phyloP scores from a whole-genome alignment of 2,113 vertebrate genomes.

The Atherinomorus stipes region DNA sequence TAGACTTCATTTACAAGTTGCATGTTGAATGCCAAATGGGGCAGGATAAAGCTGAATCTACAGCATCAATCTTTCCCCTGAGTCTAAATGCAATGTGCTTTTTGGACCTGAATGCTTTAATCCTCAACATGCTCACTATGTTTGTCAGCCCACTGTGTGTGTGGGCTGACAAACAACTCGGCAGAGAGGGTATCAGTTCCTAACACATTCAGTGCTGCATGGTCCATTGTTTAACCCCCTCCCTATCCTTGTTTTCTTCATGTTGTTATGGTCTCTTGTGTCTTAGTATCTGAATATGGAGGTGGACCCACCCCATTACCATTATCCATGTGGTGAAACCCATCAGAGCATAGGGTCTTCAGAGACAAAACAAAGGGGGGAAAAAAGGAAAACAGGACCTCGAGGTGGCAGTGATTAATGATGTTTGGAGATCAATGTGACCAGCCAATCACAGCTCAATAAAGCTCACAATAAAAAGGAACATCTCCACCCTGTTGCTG shows the following conservation, averaged over 20 bases:
- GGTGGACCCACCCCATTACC: slow-evolving; percentile 59
- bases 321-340: slow-evolving; percentile 62
- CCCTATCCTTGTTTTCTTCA: neutral
- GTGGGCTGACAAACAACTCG: neutral
- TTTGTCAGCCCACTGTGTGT: neutral
- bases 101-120: neutral
- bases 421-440: slow-evolving; percentile 69
- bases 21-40: slow-evolving; percentile 47
- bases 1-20: slow-evolving; percentile 47
- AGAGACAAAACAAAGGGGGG: slow-evolving; percentile 56
- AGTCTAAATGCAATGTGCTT: slow-evolving; percentile 23
- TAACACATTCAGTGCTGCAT: slow-evolving; percentile 25
- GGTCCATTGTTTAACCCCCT: slow-evolving; percentile 48
- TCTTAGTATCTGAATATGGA: slow-evolving; percentile 34
- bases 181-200: slow-evolving; percentile 26
- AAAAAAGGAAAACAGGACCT: slow-evolving; percentile 51
- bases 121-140: neutral
- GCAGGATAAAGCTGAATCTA: slow-evolving; percentile 44
- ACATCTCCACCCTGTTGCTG: slow-evolving; percentile 16
- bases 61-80: slow-evolving; percentile 33
- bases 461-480: slow-evolving; percentile 54
- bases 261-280: slow-evolving; percentile 27
- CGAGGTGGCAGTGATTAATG: slow-evolving; percentile 74
- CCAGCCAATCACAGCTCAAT: slow-evolving; percentile 77
- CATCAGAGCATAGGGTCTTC: slow-evolving; percentile 54